These are phyloP conservation scores for Gambusia affinis DNA, from an alignment of 2,113 vertebrate genomes.

Conservation along the genomic window DNA sequence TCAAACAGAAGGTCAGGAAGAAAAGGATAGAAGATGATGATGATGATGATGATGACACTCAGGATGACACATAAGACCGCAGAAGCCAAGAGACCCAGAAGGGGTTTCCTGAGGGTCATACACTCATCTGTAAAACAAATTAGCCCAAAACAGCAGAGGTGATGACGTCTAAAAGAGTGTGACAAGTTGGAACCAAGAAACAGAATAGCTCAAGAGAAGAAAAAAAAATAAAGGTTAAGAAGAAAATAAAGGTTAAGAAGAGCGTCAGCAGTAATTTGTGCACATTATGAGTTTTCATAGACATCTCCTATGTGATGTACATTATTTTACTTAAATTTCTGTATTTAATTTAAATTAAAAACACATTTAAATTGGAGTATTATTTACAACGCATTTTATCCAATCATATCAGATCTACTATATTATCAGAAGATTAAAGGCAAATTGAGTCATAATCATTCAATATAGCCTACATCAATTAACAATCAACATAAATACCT, in stretches of 20 bases:
- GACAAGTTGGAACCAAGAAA: conserved; percentile 17
- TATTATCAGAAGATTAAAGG: background rate
- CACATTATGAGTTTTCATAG: background rate
- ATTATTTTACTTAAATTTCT: too few species aligned
- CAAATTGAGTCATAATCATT: background rate
- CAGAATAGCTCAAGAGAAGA: background rate
- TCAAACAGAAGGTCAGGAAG: conserved; percentile 57
- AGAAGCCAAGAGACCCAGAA: conserved; percentile 43
- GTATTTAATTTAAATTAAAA: too few species aligned
- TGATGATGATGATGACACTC: background rate
- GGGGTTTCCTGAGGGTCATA: conserved; percentile 39
- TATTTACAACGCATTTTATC: background rate
- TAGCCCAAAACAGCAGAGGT: conserved; percentile 27
- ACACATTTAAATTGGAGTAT: background rate
- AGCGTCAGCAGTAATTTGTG: background rate
- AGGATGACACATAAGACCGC: conserved; percentile 42
- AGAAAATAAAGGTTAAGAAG: background rate
- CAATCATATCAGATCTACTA: background rate
- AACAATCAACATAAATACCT: background rate
- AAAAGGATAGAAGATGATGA: conserved; percentile 54
- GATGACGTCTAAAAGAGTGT: conserved; percentile 9
- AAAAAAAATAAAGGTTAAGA: background rate
- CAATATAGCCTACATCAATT: background rate
- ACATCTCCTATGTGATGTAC: too few species aligned
- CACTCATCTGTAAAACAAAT: conserved; percentile 42